phyloP scores from a whole-genome alignment of 2,888 invertebrate species.

The Tupiocoris notatus region DNA sequence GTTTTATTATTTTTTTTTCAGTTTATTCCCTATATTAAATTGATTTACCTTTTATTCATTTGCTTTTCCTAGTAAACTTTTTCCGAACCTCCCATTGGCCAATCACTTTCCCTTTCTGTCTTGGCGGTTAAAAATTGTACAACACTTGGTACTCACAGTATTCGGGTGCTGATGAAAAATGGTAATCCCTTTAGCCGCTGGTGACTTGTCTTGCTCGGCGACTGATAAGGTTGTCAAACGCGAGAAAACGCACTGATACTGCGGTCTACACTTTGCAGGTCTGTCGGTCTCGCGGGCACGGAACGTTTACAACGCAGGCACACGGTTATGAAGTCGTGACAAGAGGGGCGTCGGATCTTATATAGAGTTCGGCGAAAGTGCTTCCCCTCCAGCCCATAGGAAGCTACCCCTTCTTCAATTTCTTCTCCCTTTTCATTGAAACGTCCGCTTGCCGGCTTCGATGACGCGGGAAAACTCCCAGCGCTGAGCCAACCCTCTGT shows the following conservation, averaged over 20 bases:
- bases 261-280: background rate
- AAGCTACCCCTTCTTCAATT: background rate
- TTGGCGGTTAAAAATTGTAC: too few species aligned
- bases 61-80: too few species aligned
- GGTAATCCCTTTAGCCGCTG: conserved; percentile 18
- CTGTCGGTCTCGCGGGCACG: background rate
- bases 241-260: conserved; percentile 28
- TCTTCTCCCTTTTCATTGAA: background rate
- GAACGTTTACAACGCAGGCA: background rate
- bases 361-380: conserved; percentile 42
- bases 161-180: conserved; percentile 15
- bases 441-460: conserved; percentile 14
- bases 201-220: background rate
- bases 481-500: conserved; percentile 2
- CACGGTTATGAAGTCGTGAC: conserved; percentile 36
- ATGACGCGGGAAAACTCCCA: background rate
- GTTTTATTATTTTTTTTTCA: too few species aligned
- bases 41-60: too few species aligned
- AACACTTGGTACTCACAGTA: conserved; percentile 19
- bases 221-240: background rate
- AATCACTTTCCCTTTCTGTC: too few species aligned
- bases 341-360: conserved; percentile 38
- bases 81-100: too few species aligned
- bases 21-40: too few species aligned
- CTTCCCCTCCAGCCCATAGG: conserved; percentile 10